Base-by-base conservation (phyloP, 2,113 vertebrate species). In the Scytalopus superciliaris region DNA sequence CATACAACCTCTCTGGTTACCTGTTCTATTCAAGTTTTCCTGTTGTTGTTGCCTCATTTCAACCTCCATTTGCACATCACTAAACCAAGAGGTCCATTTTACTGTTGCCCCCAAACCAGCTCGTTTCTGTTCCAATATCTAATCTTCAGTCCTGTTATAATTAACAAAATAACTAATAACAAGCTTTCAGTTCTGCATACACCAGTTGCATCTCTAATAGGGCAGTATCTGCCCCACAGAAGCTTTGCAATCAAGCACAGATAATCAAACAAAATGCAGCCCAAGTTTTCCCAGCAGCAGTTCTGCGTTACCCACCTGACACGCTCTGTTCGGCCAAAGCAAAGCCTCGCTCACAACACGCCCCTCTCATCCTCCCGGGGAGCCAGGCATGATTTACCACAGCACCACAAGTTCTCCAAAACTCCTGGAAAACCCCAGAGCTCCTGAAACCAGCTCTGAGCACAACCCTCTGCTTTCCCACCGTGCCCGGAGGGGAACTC, bases 391-490 rank as follows among this genome's bases (percentile, higher is more conserved):
- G 35, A 83, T 14, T 37, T 64, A 42, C 27, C 49, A 16, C 0
- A 8, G 25, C 52, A 68, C 0, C 1, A 62, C 12, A 31, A 60
- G 21, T 14, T 25, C 59, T 31, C 55, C 73, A 76, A 69, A 66
- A 57, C 10, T 2, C 0, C 0, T 27, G 62, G 69, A 60, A 95
- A 91, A 52, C 4, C 9, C 67, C 52, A 27, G 3, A 42, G 7
- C 23, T 40, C 35, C 25, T 27, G 55, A 50, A 89, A 37, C 35
- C 76, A 42, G 11, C 40, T 28, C 0, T 2, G 42, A 89, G 30
- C 55, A 53, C 27, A 68, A 27, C 1, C 2, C 28, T 7, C 59
- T 22, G 57, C 66, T 47, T 23, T 55, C n/a, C 40, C 59, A 50
- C 33, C 8, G 7, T 23, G 27, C 30, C 66, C 30, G 14, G 18